Conservation (phyloP, 2,888 invertebrate species). For the Tiphia femorata region DNA sequence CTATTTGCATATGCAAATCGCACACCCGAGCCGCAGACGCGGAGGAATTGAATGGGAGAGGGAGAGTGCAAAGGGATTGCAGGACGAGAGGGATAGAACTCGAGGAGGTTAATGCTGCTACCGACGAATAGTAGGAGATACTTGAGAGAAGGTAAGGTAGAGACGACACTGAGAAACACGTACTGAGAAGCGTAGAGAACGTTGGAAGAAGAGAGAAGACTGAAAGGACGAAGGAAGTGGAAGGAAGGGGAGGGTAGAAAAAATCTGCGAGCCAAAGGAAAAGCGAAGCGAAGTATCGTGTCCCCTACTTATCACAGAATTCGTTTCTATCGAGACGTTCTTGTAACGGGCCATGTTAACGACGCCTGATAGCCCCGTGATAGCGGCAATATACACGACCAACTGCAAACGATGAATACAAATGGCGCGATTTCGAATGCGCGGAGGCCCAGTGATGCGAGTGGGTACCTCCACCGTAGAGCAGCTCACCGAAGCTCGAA, state of each 20-base stretch:
- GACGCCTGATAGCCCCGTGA: constrained; percentile 34
- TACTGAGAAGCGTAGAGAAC: constrained; percentile 29
- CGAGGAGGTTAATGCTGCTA: constrained; percentile 32
- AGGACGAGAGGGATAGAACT: constrained; percentile 24
- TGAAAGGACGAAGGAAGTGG: no score
- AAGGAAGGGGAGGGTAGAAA: no score
- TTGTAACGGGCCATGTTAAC: constrained; percentile 43
- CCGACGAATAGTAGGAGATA: not conserved
- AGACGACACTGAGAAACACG: constrained; percentile 22
- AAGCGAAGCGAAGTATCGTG: constrained; percentile 20
- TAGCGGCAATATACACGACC: constrained; percentile 20
- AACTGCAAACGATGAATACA: constrained; percentile 6
- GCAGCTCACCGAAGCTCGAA: no score
- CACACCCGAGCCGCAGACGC: constrained; percentile 33
- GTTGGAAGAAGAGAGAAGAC: constrained; percentile 34
- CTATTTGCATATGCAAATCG: constrained; percentile 66
- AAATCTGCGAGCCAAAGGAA: no score
- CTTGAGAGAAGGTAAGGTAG: not conserved
- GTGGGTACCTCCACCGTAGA: no score
- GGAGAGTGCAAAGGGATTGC: not conserved
- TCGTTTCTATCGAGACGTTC: constrained; percentile 40
- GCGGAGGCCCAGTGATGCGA: no score
- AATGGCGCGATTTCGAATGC: no score
- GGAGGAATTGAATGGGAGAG: constrained; percentile 21
- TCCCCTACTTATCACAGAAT: constrained; percentile 41